Conservation (phyloP, 2,797 vertebrate genomes). For the Spinus pinus region DNA sequence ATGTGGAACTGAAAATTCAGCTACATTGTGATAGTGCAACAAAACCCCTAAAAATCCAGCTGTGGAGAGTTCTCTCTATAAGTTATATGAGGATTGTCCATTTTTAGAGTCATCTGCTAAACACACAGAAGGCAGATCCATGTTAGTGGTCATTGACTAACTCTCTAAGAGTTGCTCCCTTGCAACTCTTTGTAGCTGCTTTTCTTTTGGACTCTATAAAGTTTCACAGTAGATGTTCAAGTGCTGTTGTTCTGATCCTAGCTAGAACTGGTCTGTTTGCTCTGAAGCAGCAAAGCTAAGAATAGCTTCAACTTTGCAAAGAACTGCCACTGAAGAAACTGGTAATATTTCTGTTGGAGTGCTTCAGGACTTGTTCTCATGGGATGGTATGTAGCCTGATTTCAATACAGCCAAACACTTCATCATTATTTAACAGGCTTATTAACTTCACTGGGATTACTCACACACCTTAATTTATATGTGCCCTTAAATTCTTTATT, state of each 20-base stretch:
- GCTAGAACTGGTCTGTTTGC: neutral
- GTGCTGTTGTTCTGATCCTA: neutral
- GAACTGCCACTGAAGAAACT: neutral
- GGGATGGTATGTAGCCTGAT: neutral
- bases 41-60: neutral
- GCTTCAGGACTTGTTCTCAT: neutral
- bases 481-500: conserved; percentile 7
- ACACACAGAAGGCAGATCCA: neutral
- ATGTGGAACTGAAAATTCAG: neutral
- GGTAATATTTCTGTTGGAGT: neutral
- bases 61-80: neutral
- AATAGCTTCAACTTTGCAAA: conserved; percentile 1
- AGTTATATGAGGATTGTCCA: neutral
- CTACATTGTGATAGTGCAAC: neutral
- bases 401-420: conserved; percentile 17
- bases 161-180: neutral
- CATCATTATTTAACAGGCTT: neutral
- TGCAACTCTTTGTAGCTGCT: neutral
- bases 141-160: neutral
- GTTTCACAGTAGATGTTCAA: neutral
- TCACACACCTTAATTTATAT: conserved; percentile 11
- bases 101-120: neutral
- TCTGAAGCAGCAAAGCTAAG: conserved; percentile 3
- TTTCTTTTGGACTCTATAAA: neutral
- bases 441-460: conserved; percentile 11